These are phyloP conservation scores for Sandelia bainsii DNA, from an alignment of 2,797 vertebrate genomes.

Conservation along the genomic window DNA sequence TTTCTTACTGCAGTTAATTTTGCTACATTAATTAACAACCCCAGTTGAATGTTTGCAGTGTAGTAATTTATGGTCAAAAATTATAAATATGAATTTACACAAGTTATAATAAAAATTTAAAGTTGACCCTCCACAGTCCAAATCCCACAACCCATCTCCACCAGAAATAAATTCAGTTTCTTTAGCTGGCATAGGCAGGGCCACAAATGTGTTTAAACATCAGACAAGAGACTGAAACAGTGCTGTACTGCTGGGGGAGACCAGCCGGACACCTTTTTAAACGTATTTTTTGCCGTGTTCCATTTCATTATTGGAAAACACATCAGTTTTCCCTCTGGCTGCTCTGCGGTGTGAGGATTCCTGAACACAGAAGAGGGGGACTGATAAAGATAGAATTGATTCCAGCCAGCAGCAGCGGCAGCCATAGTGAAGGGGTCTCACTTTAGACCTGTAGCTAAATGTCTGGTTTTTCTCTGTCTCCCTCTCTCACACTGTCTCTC, in stretches of 20 bases:
- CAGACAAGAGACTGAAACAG: slow-evolving; percentile 77
- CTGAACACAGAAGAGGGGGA: slow-evolving; percentile 83
- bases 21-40: not conserved
- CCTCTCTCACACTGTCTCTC: slow-evolving; percentile 53
- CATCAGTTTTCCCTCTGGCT: slow-evolving; percentile 79
- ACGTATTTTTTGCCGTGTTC: slow-evolving; percentile 85
- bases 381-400: slow-evolving; percentile 90
- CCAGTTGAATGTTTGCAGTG: not conserved
- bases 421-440: slow-evolving; percentile 76
- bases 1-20: slow-evolving; percentile 16
- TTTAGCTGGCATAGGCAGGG: slow-evolving; percentile 44
- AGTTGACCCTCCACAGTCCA: not conserved
- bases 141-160: not conserved
- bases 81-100: not conserved
- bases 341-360: slow-evolving; percentile 80
- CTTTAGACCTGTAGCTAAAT: slow-evolving; percentile 84
- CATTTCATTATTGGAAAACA: slow-evolving; percentile 89
- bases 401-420: slow-evolving; percentile 82
- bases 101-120: not conserved
- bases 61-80: slow-evolving; percentile 1
- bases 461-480: slow-evolving; percentile 66
- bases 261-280: slow-evolving; percentile 79
- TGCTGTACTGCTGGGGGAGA: slow-evolving; percentile 66
- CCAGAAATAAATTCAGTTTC: slow-evolving; percentile 31
- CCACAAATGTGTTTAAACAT: slow-evolving; percentile 71